These are phyloP conservation scores for Holotrichia oblita DNA, from an alignment of 1,140 invertebrate species.

Conservation along the genomic window DNA sequence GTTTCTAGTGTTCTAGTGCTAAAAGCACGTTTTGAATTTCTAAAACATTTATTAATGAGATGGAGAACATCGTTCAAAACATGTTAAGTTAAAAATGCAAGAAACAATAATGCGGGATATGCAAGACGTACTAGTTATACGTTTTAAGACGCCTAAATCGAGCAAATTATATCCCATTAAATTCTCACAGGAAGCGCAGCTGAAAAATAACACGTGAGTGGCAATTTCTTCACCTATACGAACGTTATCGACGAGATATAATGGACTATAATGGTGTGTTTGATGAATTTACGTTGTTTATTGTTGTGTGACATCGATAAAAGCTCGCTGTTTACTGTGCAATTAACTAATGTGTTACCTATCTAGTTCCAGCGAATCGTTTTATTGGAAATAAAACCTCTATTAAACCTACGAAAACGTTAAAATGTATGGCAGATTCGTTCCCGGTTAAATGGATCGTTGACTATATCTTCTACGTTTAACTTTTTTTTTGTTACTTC, in stretches of 20 bases:
- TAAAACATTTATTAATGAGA: too few relatives aligned
- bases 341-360: constrained; percentile 34
- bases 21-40: too few relatives aligned
- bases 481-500: background rate
- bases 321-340: constrained; percentile 30
- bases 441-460: constrained; percentile 3
- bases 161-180: background rate
- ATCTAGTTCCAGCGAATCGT: background rate
- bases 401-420: constrained; percentile 22
- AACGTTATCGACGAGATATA: constrained; percentile 10
- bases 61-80: too few relatives aligned
- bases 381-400: constrained; percentile 21
- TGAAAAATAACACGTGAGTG: background rate
- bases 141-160: background rate
- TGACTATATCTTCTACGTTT: background rate
- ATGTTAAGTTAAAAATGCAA: too few relatives aligned
- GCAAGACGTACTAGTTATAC: too few relatives aligned
- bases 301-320: constrained; percentile 31
- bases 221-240: constrained; percentile 18
- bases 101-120: too few relatives aligned
- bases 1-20: too few relatives aligned
- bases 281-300: constrained; percentile 34
- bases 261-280: constrained; percentile 21
- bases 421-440: background rate
- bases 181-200: background rate